Percentiles rank a stretch among this genome's conserved stretches.
Evolutionary conservation across 2,113 vertebrate genomes (phyloP).

Genomic region (Grus americana): DNA sequence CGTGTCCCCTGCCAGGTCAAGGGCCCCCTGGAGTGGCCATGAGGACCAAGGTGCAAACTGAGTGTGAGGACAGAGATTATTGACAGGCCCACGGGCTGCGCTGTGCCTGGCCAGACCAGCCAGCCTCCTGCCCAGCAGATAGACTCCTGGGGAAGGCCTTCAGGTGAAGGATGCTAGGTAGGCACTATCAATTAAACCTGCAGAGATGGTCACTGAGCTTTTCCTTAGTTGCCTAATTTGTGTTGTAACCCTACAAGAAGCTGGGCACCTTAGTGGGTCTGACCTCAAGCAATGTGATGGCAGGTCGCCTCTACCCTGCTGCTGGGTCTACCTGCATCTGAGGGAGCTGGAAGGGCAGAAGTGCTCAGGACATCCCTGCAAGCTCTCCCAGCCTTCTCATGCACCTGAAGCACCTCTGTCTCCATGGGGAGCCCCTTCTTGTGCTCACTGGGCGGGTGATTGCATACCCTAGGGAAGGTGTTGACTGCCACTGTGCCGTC

Average conservation of each 20-base stretch:
- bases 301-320: background rate
- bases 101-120: background rate
- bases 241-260: background rate
- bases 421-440: background rate
- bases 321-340: background rate
- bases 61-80: background rate
- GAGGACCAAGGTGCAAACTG: background rate
- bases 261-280: background rate
- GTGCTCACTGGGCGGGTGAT: background rate
- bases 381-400: background rate
- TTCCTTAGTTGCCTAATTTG: background rate
- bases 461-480: background rate
- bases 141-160: background rate
- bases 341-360: background rate
- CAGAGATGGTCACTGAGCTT: background rate
- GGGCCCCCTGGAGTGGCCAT: background rate
- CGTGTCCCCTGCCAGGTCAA: accelerated
- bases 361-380: background rate
- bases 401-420: background rate
- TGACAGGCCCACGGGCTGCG: accelerated
- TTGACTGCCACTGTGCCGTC: background rate
- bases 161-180: background rate
- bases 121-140: background rate
- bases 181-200: background rate
- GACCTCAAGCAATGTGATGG: background rate